A percentile compares a stretch with the other conserved stretches of the same genome.
These are phyloP conservation scores for Thinocorus orbignyianus DNA, from an alignment of 2,113 vertebrate species.

Conservation along the genomic window DNA sequence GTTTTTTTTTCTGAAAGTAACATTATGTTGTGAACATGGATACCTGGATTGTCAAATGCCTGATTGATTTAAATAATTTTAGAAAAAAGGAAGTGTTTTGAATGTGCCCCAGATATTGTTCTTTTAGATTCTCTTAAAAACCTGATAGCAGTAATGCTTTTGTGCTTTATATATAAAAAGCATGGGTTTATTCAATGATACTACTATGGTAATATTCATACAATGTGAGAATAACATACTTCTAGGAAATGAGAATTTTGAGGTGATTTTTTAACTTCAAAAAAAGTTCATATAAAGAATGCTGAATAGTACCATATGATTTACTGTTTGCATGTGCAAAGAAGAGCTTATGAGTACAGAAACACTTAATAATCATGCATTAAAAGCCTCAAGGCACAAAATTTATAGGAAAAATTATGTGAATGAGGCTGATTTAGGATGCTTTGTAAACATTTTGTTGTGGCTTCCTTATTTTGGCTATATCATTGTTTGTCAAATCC, in stretches of 20 bases:
- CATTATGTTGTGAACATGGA: rapidly evolving
- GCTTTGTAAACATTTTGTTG: background rate
- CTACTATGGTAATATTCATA: background rate
- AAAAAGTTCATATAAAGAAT: background rate
- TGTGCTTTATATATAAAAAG: background rate
- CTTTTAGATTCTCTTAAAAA: background rate
- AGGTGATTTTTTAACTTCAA: background rate
- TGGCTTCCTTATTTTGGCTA: background rate
- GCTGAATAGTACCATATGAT: background rate
- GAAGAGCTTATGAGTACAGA: background rate
- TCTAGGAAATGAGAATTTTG: background rate
- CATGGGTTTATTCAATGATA: background rate
- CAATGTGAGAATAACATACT: background rate
- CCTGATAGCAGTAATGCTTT: background rate
- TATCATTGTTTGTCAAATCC: background rate
- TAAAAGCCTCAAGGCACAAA: background rate
- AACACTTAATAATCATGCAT: background rate
- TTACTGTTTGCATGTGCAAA: background rate
- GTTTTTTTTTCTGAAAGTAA: background rate
- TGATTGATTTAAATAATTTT: background rate
- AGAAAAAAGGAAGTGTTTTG: background rate
- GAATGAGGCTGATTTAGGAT: background rate
- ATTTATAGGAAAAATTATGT: background rate
- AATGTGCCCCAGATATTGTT: background rate
- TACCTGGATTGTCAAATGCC: background rate